Evolutionary conservation across 53 echinoderm and acorn worm genomes (phyloP), one percentile per base, ranked within the genome.

Genomic region (Actinopyga echinites): DNA sequence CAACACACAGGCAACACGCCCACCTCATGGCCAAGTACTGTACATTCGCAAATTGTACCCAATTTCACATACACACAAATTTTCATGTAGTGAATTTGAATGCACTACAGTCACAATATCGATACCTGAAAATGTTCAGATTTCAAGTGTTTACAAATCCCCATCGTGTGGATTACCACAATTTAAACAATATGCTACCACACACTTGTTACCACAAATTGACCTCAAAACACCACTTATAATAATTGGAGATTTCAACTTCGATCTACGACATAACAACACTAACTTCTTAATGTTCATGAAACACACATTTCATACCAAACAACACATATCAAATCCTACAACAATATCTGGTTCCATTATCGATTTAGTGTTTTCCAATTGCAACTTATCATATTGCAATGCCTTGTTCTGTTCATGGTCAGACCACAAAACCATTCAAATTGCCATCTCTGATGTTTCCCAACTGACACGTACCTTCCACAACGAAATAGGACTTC

Each of bases 211-310:
- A 19, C 82, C 67, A 43, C 19, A 67, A 4, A 83, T 83, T 32
- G 21, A 69, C 26, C 30, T 57, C 24, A 12, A 31, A 69, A 15
- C 11, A 13, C 75, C 71, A 20, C 58, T 83, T 28, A 23, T 85
- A 30, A 79, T 85, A 25, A 3, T 63, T 28, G 77, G 86, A 37
- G 86, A 85, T 57, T 85, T 85, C 40, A 85, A 85, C 57, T 36
- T 85, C 22, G 62, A 85, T 65, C 38, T 83, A 37, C 37, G 37
- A 5, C 7, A 37, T 7, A 37, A 37, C 7, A 3, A 37, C 3
- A 7, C 3, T 7, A 37, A 37, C 37, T 37, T 37, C 37, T 37
- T 37, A 7, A 37, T 5, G 37, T 37, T 37, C 7, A 37, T 37
- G 37, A 7, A 37, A 37, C 4, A 37, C 37, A 37, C 37, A 37